These are phyloP conservation scores for Meta bourneti DNA, from an alignment of 2,888 invertebrate species.

Conservation along the genomic window DNA sequence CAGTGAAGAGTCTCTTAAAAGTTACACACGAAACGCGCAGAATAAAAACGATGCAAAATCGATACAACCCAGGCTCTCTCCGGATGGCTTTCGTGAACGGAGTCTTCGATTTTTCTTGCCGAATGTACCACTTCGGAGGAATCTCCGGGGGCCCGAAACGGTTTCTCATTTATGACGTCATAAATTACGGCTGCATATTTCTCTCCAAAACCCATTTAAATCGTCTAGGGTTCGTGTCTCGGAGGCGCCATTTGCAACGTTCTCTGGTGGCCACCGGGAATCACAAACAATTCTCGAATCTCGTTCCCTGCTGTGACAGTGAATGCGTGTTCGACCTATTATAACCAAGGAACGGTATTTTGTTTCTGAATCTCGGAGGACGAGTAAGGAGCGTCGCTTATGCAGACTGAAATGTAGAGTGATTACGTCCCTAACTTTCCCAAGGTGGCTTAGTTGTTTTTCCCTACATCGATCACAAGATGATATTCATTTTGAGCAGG, in stretches of 20 bases:
- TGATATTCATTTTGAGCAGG: too few relatives aligned
- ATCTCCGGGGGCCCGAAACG: conserved; percentile 12
- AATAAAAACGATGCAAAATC: conserved; percentile 7
- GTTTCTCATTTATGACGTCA: conserved; percentile 65
- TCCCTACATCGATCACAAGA: too few relatives aligned
- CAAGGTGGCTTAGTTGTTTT: too few relatives aligned
- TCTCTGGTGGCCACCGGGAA: not conserved
- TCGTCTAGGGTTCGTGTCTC: conserved; percentile 27
- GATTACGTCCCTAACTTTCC: too few relatives aligned
- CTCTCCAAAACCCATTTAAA: conserved; percentile 47
- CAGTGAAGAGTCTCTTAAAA: not conserved
- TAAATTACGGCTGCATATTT: conserved; percentile 61
- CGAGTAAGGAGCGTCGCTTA: too few relatives aligned
- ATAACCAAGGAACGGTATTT: too few relatives aligned
- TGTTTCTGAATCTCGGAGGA: too few relatives aligned
- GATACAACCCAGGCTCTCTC: not conserved
- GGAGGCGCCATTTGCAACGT: conserved; percentile 21
- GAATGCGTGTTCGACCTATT: too few relatives aligned
- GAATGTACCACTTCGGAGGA: not conserved
- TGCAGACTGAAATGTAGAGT: too few relatives aligned
- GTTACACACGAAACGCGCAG: not conserved
- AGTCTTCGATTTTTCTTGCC: conserved; percentile 34
- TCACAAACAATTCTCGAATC: too few relatives aligned
- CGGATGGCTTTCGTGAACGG: not conserved
- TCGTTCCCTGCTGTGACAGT: too few relatives aligned